Evolutionary conservation across 2,888 invertebrate genomes (phyloP).

Genomic region (Odontothrips loti): DNA sequence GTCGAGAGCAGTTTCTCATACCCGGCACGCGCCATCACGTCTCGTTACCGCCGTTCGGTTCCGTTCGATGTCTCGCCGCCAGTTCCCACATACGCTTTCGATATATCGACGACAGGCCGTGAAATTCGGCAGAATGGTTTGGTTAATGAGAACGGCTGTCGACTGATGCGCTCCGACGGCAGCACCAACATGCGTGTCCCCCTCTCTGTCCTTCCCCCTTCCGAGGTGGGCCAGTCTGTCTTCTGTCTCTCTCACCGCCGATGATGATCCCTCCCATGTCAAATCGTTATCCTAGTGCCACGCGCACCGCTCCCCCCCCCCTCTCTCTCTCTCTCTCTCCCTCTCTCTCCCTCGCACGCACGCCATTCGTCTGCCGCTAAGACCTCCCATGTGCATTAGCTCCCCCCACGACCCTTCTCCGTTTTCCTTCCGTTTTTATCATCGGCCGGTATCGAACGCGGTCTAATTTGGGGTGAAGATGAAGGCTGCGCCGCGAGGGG

Average conservation of each 20-base stretch:
- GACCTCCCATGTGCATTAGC: too few species aligned
- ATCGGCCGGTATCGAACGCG: too few species aligned
- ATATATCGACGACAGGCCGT: conserved; percentile 1
- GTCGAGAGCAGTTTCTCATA: too few species aligned
- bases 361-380: background rate
- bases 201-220: background rate
- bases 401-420: too few species aligned
- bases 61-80: too few species aligned
- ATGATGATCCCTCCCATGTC: background rate
- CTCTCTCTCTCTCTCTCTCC: background rate
- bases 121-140: conserved; percentile 1
- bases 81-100: background rate
- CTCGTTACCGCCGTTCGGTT: too few species aligned
- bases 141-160: background rate
- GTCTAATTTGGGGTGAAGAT: too few species aligned
- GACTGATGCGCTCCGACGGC: background rate
- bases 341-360: background rate
- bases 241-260: background rate
- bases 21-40: too few species aligned
- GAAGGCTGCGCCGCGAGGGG: too few species aligned
- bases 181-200: background rate
- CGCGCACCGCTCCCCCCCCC: too few species aligned
- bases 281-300: background rate
- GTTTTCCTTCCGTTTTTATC: too few species aligned
- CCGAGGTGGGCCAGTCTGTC: background rate